Base-by-base conservation (phyloP, 2,888 invertebrate species). In the Tiphia femorata region DNA sequence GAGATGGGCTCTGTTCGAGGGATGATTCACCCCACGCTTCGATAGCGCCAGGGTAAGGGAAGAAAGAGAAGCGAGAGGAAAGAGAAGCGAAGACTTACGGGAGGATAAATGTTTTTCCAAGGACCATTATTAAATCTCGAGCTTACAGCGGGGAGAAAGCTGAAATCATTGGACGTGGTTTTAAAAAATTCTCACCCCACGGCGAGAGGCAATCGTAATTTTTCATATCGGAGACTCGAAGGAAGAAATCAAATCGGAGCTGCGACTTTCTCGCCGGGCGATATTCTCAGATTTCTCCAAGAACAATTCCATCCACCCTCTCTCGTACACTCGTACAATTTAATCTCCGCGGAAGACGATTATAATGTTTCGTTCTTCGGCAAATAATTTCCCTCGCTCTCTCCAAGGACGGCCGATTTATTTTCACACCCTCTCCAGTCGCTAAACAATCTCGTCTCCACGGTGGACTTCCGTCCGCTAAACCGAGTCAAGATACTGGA, bases 21-120 rank as follows among this genome's bases (percentile, higher is more conserved):
- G 42, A 65, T 62, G 62, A 69, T 59, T 65, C 65, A 53, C 38
- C 49, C 43, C 37, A 10, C 37, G 42, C 41, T 33, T 1, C 12
- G 8, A 37, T 1, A 37, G 17, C 10, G 37, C 12, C 1, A 7
- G 37, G 17, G 37, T n/a, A 37, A 10, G 17, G 19, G 6, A 17
- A 37, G 16, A 3, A 10, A 40, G 40, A 10, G 21, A 21, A 6
- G n/a, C 8, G n/a, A 12, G 10, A 20, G 1, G 38, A 19, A 21
- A 23, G 17, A 29, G 25, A 20, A 1, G 41, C 20, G 27, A 12
- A 20, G 49, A 33, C 33, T 49, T 33, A 7, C 21, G 17, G 0
- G 30, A 14, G 44, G 46, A 46, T 12, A 51, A 35, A 55, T 38
- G 53, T 49, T 62, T 58, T 43, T 37, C 40, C 47, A 50, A 58